Conservation (phyloP, 1,140 invertebrate species). For the Eumaeus atala region DNA sequence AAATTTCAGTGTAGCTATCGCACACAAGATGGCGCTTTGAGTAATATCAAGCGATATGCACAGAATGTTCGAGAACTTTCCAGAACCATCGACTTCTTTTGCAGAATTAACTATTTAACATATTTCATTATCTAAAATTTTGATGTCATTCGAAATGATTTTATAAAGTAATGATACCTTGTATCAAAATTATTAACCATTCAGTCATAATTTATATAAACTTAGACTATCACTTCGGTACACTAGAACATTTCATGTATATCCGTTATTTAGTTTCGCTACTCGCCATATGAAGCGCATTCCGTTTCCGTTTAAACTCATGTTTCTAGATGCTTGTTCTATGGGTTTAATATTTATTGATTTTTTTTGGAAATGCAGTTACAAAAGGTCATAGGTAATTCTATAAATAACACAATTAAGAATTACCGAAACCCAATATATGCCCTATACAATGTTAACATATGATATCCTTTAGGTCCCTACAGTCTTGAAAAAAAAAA, state of each 20-base stretch:
- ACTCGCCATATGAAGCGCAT: constrained; percentile 38
- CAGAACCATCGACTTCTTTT: constrained; percentile 33
- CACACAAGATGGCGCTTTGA: constrained; percentile 26
- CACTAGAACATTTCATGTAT: constrained; percentile 46
- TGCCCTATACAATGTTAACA: too few species aligned
- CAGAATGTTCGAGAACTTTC: constrained; percentile 52
- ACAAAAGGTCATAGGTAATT: too few species aligned
- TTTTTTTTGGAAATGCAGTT: constrained; percentile 15
- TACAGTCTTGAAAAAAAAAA: too few species aligned
- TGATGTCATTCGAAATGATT: neutral
- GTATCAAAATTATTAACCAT: neutral
- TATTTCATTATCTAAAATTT: neutral
- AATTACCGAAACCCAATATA: too few species aligned
- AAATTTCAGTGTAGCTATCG: constrained; percentile 30
- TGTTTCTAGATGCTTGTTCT: constrained; percentile 36
- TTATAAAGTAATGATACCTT: neutral
- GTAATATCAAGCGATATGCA: neutral
- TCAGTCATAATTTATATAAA: constrained; percentile 24
- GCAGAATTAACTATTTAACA: constrained; percentile 14
- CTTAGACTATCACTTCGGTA: constrained; percentile 15
- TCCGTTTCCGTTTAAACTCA: constrained; percentile 32
- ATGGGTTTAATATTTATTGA: constrained; percentile 27
- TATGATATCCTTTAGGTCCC: too few species aligned
- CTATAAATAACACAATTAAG: too few species aligned
- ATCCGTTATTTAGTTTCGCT: constrained; percentile 41